Evolutionary conservation across 2,888 invertebrate species (phyloP), one percentile per base, ranked within the genome.

Genomic region (Tinea semifulvella): DNA sequence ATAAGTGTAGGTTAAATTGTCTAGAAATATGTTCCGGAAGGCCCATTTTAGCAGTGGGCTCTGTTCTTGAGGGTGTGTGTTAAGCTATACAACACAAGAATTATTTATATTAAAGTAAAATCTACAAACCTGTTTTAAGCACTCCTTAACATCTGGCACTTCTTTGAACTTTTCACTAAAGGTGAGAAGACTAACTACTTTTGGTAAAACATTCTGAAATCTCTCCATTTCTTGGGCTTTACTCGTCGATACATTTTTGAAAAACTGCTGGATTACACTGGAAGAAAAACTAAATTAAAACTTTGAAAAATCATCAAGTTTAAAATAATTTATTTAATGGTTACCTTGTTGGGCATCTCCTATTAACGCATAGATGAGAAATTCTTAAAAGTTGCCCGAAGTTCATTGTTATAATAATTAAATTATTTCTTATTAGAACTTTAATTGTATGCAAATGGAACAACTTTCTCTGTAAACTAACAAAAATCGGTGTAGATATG

Each of bases 171-270:
- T 68, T 2, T 60, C 55, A 45, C 53, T 14, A 13, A 11, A 22
- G 8, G 5, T 22, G 7, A 40, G 19, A 40, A 40, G 20, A 20
- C 22, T 22, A 43, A 72, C 52, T 16, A 79, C 56, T 36, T 50
- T 56, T 0, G 75, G 75, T 11, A 74, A 53, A 0, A 60, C 57
- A 56, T 74, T 68, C 46, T 68, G 61, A 43, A 77, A 77, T 8
- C 58, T 59, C 42, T 73, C 69, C 43, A 60, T 69, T 47, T 70
- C 68, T 45, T 58, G 53, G 5, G 60, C 56, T 50, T 66, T 60
- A 56, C 63, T 66, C 10, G 68, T 64, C 43, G 65, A 59, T 56
- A 59, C 57, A 44, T 19, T 43, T n/a, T 31, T 31, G 13, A 14
- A 31, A 22, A 47, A 22, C 20, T 14, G 31, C 17, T 35, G 42